Evolutionary conservation across 2,797 vertebrate genomes (phyloP), one percentile per base, ranked within the genome.

Genomic region (Sebastiscus albofasciatus): DNA sequence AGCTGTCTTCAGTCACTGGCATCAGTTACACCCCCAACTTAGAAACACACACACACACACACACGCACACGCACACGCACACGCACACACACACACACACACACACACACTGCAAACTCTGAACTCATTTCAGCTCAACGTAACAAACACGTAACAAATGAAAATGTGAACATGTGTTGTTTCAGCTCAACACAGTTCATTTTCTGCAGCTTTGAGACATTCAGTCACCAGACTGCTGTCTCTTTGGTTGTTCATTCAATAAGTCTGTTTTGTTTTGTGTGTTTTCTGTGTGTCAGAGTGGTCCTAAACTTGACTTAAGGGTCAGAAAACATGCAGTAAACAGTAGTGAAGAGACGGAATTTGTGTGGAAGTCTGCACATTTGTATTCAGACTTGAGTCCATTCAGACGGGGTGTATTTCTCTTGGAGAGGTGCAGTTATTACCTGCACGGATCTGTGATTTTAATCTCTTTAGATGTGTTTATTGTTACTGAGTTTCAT

Each of bases 1-100:
- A 94, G 94, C 94, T 95, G 94, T 94, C 92, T 92, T 82, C 84
- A 86, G 80, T 49, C 16, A 18, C 46, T 49, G 46, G 46, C 46
- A 18, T 49, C 46, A 49, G 46, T 49, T 49, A 49, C 46, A 49
- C 46, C 16, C 46, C 46, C 16, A 49, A 49, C 46, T 49, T 49
- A 49, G 46, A 49, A 20, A 18, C 42, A 46, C 42, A 18, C 42
- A 46, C 36, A 39, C 34, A 36, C 34, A 36, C 34, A 36, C 34
- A 36, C 34, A 36, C 34, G 11, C 34, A 39, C 36, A 39, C 29
- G 2, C 31, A 31, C 31, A 31, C 12, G 16, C 12, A 6, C 39
- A 13, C 39, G 5, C 39, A 16, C 20, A n/a, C 49, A 52, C 49
- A 52, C 49, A n/a, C 49, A 52, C 49, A 52, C 49, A 52, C 49